Evolutionary conservation across 2,888 invertebrate genomes (phyloP).

Genomic region (Tenthredo notha): DNA sequence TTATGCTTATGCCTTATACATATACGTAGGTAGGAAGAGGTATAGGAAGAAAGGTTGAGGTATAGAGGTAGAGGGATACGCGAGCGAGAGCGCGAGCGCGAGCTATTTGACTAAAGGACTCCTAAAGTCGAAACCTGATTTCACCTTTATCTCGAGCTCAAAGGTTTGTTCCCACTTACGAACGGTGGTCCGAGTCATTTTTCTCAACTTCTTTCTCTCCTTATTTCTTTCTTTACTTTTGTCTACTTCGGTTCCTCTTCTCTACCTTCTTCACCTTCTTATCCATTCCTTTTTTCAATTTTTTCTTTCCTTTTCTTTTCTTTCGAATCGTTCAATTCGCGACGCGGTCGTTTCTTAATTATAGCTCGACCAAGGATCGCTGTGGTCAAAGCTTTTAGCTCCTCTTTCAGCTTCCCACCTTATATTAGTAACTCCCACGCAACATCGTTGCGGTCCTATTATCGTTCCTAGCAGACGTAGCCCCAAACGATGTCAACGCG

Average conservation of each 20-base stretch:
- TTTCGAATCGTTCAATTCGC: neutral
- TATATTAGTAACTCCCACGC: constrained; percentile 23
- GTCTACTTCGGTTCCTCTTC: neutral
- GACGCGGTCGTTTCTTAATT: constrained; percentile 1
- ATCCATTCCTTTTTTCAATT: neutral
- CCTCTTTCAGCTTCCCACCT: neutral
- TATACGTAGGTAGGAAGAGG: neutral
- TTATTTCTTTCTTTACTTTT: neutral
- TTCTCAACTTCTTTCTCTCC: constrained; percentile 19
- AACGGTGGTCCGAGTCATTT: constrained; percentile 1
- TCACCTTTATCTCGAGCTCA: constrained; percentile 27
- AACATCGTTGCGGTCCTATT: constrained; percentile 19
- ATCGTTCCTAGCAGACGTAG: neutral
- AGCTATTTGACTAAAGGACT: constrained; percentile 47
- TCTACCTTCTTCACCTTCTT: neutral
- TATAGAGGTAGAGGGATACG: neutral
- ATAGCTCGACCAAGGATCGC: neutral
- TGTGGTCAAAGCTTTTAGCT: neutral
- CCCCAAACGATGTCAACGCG: constrained; percentile 54
- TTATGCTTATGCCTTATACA: neutral
- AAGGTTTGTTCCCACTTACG: constrained; percentile 36
- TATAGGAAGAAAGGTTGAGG: too few species aligned
- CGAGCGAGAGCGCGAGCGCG: constrained; percentile 15
- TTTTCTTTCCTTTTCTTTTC: neutral
- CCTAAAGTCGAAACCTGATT: constrained; percentile 27